Evolutionary conservation across 2,797 vertebrate genomes (phyloP).

Genomic region (Bovichtus variegatus): DNA sequence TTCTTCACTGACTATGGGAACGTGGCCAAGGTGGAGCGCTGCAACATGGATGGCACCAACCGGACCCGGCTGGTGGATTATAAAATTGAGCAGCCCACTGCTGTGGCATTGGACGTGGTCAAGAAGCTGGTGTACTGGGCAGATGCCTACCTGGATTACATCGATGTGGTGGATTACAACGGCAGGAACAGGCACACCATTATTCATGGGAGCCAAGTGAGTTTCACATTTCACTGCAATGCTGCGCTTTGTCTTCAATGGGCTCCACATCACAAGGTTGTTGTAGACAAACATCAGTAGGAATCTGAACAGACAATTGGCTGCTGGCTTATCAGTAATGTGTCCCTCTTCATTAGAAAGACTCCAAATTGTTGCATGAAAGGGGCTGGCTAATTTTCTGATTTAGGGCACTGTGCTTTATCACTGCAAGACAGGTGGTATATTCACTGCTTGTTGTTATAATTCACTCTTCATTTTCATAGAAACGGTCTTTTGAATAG

Average conservation of each 20-base stretch:
- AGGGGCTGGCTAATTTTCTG: conserved; percentile 44
- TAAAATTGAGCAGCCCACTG: conserved; percentile 93
- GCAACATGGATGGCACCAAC: conserved; percentile 97
- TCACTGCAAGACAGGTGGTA: conserved; percentile 61
- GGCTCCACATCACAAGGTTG: conserved; percentile 18
- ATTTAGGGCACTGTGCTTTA: conserved; percentile 52
- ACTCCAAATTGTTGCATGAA: conserved; percentile 42
- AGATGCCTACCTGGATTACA: conserved; percentile 93
- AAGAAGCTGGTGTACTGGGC: conserved; percentile 98
- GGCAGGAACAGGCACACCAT: conserved; percentile 91
- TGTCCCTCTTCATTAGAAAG: conserved; percentile 36
- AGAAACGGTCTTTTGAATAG: conserved; percentile 57
- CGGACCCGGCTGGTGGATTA: conserved; percentile 92
- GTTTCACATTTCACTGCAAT: conserved; percentile 69
- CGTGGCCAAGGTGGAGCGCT: conserved; percentile 94
- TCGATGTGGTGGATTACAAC: conserved; percentile 95
- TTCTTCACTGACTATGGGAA: conserved; percentile 98
- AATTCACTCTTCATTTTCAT: conserved; percentile 55
- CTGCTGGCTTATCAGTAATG: conserved; percentile 28
- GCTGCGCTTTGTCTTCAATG: conserved; percentile 14
- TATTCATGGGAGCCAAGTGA: conserved; percentile 92
- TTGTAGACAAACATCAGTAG: conserved; percentile 23
- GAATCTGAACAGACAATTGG: conserved; percentile 28
- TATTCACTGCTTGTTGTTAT: conserved; percentile 57
- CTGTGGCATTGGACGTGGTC: conserved; percentile 92